Conservation (phyloP, 1,140 invertebrate species). For the Zaprionus gabonicus region DNA sequence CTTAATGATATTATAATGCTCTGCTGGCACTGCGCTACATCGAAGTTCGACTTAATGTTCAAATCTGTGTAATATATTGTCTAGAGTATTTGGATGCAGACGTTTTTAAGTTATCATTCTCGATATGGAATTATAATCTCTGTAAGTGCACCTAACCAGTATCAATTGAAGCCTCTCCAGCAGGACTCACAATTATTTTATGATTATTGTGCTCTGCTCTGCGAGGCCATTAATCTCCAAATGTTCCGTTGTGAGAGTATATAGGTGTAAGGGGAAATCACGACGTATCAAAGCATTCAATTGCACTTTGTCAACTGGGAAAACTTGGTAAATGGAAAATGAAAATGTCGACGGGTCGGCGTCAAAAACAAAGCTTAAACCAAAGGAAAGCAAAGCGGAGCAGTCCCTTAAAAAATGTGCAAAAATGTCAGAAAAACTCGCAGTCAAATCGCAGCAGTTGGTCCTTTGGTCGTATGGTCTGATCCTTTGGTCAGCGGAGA, state of each 20-base stretch:
- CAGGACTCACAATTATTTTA: conserved; percentile 63
- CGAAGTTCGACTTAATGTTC: not conserved
- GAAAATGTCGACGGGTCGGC: conserved; percentile 50
- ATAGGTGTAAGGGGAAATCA: not conserved
- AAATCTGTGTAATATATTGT: not conserved
- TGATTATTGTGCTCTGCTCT: conserved; percentile 50
- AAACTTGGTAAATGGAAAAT: conserved; percentile 48
- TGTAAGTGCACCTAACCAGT: not conserved
- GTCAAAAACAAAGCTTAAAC: conserved; percentile 57
- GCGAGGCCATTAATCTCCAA: conserved; percentile 46
- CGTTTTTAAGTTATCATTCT: not conserved
- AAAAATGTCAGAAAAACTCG: conserved; percentile 82
- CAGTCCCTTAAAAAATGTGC: conserved; percentile 58
- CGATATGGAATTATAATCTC: too few species aligned
- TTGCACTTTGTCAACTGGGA: conserved; percentile 70
- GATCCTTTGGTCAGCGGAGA: conserved; percentile 5
- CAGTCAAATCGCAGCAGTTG: conserved; percentile 76
- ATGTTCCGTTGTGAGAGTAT: not conserved
- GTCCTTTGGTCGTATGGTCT: conserved; percentile 15
- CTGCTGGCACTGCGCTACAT: not conserved
- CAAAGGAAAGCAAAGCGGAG: conserved; percentile 22
- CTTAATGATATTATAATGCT: conserved; percentile 77
- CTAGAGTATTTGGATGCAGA: not conserved
- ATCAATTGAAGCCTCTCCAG: not conserved
- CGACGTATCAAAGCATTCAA: conserved; percentile 62